Base-by-base conservation (phyloP, 2,888 invertebrate species). In the Magallana nippona region DNA sequence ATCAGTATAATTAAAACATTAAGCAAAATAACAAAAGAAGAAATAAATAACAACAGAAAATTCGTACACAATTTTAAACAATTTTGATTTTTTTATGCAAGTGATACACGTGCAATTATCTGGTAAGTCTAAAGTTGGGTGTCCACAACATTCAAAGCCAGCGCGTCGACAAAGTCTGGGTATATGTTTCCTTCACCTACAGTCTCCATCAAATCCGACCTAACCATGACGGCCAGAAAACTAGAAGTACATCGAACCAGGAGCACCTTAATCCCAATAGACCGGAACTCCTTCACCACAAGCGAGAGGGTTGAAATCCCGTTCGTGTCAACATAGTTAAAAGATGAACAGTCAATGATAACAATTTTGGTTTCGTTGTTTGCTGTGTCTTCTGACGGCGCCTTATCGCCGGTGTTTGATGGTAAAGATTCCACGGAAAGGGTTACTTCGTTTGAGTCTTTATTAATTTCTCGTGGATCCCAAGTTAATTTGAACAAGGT, bases 331-430 rank as follows among this genome's bases (percentile, higher is more conserved):
- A 92, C 89, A 85, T 92, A 93, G 55, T 90, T 89, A 55, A 93
- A 89, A n/a, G 89, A 85, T 15, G 91, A 90, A 81, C 92, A 92
- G 84, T 93, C 93, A n/a, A 93, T 82, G 55, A 93, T 87, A 71
- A 92, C 83, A 56, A 86, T 83, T 13, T 82, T 84, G 2, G 85
- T 79, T 3, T 71, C 13, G 22, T 15, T 19, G 58, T 63, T 19
- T 17, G 55, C 56, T 62, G 55, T 55, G 32, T 81, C 22, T 5
- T 1, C 32, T 78, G 71, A 5, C 77, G 27, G 32, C 82, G 77
- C 22, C 5, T 55, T 81, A 11, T 82, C 11, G n/a, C 79, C 63
- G 8, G 10, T 58, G 8, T 1, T 79, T 19, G 11, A 27, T 32
- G 62, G 13, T 3, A 13, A 22, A 11, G 32, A 32, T 15, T 32